Evolutionary conservation across 2,888 invertebrate genomes (phyloP), one percentile per base, ranked within the genome.

Genomic region (Prenolepis imparis): DNA sequence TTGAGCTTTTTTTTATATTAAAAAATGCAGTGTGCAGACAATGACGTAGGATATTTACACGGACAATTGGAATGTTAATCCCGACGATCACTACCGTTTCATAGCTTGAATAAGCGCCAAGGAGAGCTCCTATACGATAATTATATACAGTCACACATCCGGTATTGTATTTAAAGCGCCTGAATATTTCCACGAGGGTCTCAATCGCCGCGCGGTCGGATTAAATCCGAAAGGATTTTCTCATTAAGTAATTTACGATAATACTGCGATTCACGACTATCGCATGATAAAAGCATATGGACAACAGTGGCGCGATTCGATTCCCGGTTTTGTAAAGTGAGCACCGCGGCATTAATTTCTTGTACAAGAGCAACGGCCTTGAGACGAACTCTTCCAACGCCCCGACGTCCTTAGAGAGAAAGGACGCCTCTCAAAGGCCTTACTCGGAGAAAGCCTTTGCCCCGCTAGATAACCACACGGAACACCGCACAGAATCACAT

Each of bases 361-460:
- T 72, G 75, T 59, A 68, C 86, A 84, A 87, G 88, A 85, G 87
- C 88, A 90, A 88, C 90, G 90, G 83, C 90, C 90, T 90, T 90
- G 90, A 90, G 84, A 89, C 86, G 83, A 84, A 84, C 86, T 88
- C 89, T 82, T 86, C 82, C 83, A 84, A n/a, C 86, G 68, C 70
- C 86, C 80, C 82, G 84, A 75, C 89, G 90, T 90, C 90, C 90
- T 90, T 90, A 89, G 84, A 89, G 90, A 90, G 90, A 90, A 90
- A 90, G 90, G 90, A 90, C 88, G 87, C 85, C 84, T 85, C 85
- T 75, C 78, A 39, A 41, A 88, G 89, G 89, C 89, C 89, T 89
- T 89, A 88, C 89, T 66, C 68, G 90, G 90, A 89, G 90, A 90
- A 90, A 90, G 90, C 90, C 85, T 86, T 84, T 61, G 84, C 83